Evolutionary conservation across 2,888 invertebrate species (phyloP).

Genomic region (Lathronympha strigana): DNA sequence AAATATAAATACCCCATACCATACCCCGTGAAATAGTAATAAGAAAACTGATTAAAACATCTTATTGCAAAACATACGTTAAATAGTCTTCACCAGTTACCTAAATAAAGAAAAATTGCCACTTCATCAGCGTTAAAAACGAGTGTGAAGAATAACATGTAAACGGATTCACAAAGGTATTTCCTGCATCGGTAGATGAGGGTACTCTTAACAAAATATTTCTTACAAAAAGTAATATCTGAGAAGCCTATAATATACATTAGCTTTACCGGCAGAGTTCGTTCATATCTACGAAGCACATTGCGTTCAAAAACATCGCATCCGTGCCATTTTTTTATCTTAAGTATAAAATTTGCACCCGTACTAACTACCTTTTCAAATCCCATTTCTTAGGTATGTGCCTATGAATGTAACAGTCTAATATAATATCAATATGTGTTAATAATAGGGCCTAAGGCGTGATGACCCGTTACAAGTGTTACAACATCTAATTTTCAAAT

Average conservation of each 20-base stretch:
- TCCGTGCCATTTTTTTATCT: not conserved
- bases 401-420: constrained; percentile 21
- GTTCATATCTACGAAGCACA: constrained; percentile 11
- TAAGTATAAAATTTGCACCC: not conserved
- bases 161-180: too few relatives aligned
- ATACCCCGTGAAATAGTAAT: too few relatives aligned
- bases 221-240: too few relatives aligned
- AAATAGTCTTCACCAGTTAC: too few relatives aligned
- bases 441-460: constrained; percentile 23
- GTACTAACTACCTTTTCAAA: not conserved
- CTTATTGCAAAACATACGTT: too few relatives aligned
- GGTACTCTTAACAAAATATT: too few relatives aligned
- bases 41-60: too few relatives aligned
- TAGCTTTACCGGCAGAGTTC: not conserved
- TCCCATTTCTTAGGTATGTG: not conserved
- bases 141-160: too few relatives aligned
- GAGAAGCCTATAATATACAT: not conserved
- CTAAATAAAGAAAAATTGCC: too few relatives aligned
- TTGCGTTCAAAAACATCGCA: not conserved
- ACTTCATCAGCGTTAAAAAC: too few relatives aligned
- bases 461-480: constrained; percentile 1
- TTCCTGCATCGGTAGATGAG: too few relatives aligned
- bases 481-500: constrained; percentile 12
- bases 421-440: not conserved
- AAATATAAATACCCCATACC: too few relatives aligned